Percentiles rank a stretch among this genome's conserved stretches.
Conservation (phyloP, 2,797 vertebrate species). For the Apogon hyalosoma region DNA sequence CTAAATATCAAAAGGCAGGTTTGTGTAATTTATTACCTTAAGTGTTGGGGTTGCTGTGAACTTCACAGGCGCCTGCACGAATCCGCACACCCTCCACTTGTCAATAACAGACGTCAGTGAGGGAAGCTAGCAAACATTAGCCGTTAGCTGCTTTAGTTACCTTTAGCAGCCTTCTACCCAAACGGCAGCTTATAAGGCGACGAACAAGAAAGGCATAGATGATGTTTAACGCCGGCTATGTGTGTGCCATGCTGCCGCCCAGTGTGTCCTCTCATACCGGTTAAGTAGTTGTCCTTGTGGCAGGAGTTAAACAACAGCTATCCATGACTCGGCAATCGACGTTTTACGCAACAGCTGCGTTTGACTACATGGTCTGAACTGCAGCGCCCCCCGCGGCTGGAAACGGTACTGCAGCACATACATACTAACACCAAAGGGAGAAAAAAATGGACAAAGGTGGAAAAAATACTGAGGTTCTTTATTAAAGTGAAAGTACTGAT, state of each 20-base stretch:
- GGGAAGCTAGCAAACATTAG: constrained; percentile 6
- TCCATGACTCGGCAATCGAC: constrained; percentile 64
- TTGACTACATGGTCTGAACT: neutral
- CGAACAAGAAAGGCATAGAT: rapidly evolving
- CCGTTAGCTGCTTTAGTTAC: neutral
- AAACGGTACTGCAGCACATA: too few species aligned
- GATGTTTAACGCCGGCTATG: neutral
- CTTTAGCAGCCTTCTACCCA: neutral
- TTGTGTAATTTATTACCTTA: constrained; percentile 17
- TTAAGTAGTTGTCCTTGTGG: constrained; percentile 25
- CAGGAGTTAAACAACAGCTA: constrained; percentile 22
- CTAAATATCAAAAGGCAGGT: rapidly evolving
- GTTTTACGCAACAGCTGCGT: constrained; percentile 20
- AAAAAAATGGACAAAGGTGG: neutral
- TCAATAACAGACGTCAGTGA: constrained; percentile 30
- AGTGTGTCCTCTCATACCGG: too few species aligned
- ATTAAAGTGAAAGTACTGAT: too few species aligned
- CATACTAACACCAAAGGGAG: too few species aligned
- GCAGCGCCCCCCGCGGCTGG: constrained; percentile 38
- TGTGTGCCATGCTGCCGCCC: neutral
- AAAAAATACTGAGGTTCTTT: neutral
- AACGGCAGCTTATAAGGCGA: rapidly evolving
- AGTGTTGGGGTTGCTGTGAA: neutral
- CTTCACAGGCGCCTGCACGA: neutral
- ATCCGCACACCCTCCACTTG: neutral